phyloP scores from a whole-genome alignment of 2,797 vertebrate species.

The Poliocrania exsul region DNA sequence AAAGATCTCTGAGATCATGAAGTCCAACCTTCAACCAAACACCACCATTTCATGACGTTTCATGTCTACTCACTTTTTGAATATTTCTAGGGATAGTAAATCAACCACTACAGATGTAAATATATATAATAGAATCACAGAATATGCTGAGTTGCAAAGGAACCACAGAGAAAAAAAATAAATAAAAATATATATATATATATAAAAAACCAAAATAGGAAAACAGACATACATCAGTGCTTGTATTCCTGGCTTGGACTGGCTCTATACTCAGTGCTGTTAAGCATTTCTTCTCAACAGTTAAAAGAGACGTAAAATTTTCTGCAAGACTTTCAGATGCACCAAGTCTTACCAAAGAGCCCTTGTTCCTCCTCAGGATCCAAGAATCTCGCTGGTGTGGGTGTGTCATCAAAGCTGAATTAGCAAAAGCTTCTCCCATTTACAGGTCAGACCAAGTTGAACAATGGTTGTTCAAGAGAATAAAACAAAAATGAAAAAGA shows the following conservation, averaged over 20 bases:
- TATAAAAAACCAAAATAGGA: too few relatives aligned
- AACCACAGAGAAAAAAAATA: too few relatives aligned
- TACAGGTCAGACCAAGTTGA: not conserved
- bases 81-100: not conserved
- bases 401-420: not conserved
- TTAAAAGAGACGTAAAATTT: not conserved
- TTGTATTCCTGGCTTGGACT: not conserved
- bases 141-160: not conserved
- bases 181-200: too few relatives aligned
- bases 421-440: not conserved
- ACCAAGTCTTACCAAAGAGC: not conserved
- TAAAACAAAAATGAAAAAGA: constrained; percentile 12
- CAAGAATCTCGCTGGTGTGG: not conserved
- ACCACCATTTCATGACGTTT: not conserved
- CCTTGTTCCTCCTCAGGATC: not conserved
- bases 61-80: not conserved
- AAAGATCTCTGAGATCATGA: not conserved
- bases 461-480: constrained; percentile 28
- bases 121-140: not conserved
- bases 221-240: too few relatives aligned
- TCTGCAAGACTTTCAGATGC: not conserved
- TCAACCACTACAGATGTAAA: not conserved
- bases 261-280: not conserved
- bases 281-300: not conserved
- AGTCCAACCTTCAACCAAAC: not conserved